These are phyloP conservation scores for Pogonocherus hispidulus DNA, from an alignment of 2,888 invertebrate genomes.

Conservation along the genomic window DNA sequence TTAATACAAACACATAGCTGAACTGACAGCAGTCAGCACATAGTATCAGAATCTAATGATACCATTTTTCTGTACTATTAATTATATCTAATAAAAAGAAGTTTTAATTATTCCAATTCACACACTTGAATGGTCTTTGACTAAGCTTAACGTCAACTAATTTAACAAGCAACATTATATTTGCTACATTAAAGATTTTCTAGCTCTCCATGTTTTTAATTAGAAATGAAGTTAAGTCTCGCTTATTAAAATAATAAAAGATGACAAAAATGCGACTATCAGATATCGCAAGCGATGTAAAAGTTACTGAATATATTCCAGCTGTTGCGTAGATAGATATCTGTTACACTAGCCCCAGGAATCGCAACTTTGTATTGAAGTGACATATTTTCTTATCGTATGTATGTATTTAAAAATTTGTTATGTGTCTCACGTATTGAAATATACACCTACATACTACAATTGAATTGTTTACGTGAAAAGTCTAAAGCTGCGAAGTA, in stretches of 20 bases:
- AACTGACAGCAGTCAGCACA: too few species aligned
- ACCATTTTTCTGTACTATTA: slow-evolving; percentile 28
- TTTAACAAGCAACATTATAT: slow-evolving; percentile 23
- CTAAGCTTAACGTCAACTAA: slow-evolving; percentile 24
- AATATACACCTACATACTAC: too few species aligned
- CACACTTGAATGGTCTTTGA: slow-evolving; percentile 25
- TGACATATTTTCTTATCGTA: background rate
- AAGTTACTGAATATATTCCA: background rate
- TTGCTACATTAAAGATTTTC: slow-evolving; percentile 14
- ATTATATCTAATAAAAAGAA: slow-evolving; percentile 29
- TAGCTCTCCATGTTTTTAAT: slow-evolving; percentile 20
- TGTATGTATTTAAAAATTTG: background rate
- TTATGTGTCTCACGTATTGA: too few species aligned
- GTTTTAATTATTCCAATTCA: slow-evolving; percentile 35
- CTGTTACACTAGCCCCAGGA: background rate
- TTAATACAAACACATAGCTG: too few species aligned
- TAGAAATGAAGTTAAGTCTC: slow-evolving; percentile 11
- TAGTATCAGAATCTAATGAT: slow-evolving; percentile 8
- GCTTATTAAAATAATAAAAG: slow-evolving; percentile 22
- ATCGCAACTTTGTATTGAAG: background rate
- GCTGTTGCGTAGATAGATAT: background rate
- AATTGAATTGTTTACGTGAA: too few species aligned
- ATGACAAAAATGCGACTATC: slow-evolving; percentile 4
- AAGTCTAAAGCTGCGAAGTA: too few species aligned
- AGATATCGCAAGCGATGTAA: background rate